Percentiles rank a stretch among this genome's conserved stretches.
phyloP scores from a whole-genome alignment of 2,888 invertebrate genomes.

The Dynastes maya region DNA sequence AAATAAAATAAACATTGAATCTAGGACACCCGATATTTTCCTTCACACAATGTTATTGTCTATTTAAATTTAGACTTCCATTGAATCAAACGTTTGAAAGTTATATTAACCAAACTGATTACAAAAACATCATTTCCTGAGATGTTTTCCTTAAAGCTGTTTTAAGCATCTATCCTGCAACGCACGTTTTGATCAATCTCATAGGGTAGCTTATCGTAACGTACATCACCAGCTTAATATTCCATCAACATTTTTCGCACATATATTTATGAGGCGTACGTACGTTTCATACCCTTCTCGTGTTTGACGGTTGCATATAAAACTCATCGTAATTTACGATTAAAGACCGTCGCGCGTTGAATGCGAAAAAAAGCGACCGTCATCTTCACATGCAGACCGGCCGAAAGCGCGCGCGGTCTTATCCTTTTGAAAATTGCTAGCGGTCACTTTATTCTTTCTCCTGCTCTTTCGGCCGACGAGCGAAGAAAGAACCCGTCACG shows the following conservation, averaged over 20 bases:
- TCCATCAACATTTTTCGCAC: conserved; percentile 14
- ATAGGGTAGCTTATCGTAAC: not conserved
- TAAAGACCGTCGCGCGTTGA: conserved; percentile 29
- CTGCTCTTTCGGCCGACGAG: not conserved
- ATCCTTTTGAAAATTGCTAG: conserved; percentile 32
- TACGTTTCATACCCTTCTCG: conserved; percentile 6
- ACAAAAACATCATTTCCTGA: no score
- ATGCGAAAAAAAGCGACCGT: conserved; percentile 19
- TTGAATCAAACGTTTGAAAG: no score
- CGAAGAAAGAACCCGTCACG: conserved; percentile 16
- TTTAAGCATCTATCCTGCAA: no score
- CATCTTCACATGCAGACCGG: conserved; percentile 19
- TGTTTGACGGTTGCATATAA: conserved; percentile 29
- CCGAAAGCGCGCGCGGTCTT: not conserved
- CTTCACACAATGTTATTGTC: no score
- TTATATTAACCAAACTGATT: no score
- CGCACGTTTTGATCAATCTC: no score
- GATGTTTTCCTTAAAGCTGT: no score
- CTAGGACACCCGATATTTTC: no score
- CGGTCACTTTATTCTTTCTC: conserved; percentile 41
- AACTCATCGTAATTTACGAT: conserved; percentile 34
- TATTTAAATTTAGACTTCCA: no score
- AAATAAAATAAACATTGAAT: no score
- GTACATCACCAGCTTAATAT: not conserved
- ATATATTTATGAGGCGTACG: conserved; percentile 15